Evolutionary conservation across 2,113 vertebrate species (phyloP).

Genomic region (Falcunculus frontatus): DNA sequence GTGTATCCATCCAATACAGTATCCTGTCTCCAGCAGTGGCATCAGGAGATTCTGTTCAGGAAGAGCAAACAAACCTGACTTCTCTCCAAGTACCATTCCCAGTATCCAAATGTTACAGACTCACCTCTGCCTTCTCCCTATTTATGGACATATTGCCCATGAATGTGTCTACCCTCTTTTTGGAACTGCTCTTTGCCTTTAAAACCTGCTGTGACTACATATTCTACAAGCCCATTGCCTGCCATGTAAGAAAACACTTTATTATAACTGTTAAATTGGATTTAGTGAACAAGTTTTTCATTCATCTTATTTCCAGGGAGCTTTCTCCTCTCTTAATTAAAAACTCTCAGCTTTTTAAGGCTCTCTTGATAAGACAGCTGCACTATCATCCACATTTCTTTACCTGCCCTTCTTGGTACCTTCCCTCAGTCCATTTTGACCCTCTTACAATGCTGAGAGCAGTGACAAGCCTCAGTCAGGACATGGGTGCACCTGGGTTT

Average conservation of each 20-base stretch:
- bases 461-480: not conserved
- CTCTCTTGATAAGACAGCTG: not conserved
- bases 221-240: not conserved
- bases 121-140: not conserved
- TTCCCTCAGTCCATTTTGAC: not conserved
- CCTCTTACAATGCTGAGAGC: not conserved
- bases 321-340: not conserved
- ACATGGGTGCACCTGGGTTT: not conserved
- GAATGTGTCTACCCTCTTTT: not conserved
- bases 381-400: not conserved
- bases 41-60: not conserved
- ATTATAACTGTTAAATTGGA: not conserved
- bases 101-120: not conserved
- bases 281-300: not conserved
- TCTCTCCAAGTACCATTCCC: not conserved
- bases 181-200: not conserved
- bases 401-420: not conserved
- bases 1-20: not conserved
- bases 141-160: not conserved
- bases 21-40: not conserved
- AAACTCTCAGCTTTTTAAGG: not conserved
- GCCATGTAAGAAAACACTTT: not conserved
- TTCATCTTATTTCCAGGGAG: not conserved
- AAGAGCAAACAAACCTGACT: not conserved
- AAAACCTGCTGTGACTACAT: not conserved